Evolutionary conservation across 2,113 vertebrate species (phyloP).

Genomic region (Atractosteus spatula): DNA sequence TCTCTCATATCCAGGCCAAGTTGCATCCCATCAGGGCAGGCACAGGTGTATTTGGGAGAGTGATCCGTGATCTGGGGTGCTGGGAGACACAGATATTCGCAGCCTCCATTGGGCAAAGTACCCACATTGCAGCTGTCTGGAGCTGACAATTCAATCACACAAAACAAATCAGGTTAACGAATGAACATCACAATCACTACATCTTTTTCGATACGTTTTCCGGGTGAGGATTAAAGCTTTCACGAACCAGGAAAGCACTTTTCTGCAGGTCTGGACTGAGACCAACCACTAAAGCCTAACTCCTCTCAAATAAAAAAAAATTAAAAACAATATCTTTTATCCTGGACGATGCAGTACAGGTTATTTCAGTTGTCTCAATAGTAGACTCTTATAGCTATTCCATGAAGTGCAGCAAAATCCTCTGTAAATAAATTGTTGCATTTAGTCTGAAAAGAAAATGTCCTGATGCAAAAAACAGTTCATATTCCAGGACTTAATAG

Average conservation of each 20-base stretch:
- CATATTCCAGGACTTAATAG: no score
- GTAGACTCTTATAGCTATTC: neutral
- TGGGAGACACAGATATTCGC: constrained; percentile 93
- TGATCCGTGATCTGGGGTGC: constrained; percentile 88
- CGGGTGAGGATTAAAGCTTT: no score
- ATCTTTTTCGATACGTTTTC: no score
- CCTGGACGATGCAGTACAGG: neutral
- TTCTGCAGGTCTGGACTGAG: no score
- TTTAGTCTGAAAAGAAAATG: no score
- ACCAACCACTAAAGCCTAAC: neutral
- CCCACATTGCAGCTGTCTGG: constrained; percentile 86
- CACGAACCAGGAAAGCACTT: no score
- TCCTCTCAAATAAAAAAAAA: neutral
- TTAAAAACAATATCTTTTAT: neutral
- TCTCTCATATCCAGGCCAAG: constrained; percentile 92
- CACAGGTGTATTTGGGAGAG: constrained; percentile 91
- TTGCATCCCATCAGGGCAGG: constrained; percentile 89
- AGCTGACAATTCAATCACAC: constrained; percentile 55
- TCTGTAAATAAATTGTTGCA: no score
- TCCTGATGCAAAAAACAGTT: no score
- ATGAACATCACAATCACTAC: no score
- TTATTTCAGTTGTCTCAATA: neutral
- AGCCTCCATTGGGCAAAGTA: constrained; percentile 85
- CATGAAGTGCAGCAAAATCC: no score
- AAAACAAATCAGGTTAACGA: constrained; percentile 3